A percentile compares a stretch with the other conserved stretches of the same genome.
phyloP scores from a whole-genome alignment of 2,797 vertebrate genomes.

The Galagoides demidoff region DNA sequence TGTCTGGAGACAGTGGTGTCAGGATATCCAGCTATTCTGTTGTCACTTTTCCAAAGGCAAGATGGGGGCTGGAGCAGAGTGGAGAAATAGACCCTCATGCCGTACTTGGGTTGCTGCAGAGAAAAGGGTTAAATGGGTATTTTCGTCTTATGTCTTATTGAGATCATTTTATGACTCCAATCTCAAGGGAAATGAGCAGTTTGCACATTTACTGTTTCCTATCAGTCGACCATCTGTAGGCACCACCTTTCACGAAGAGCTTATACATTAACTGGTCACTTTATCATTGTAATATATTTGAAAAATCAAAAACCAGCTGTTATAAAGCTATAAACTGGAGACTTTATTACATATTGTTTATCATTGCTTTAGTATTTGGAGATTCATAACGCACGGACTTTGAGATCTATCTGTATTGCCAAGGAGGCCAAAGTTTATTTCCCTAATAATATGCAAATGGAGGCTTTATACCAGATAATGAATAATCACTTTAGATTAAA shows the following conservation, averaged over 20 bases:
- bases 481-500: constrained; percentile 88
- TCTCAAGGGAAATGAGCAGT: constrained; percentile 83
- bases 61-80: not conserved
- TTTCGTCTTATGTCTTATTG: constrained; percentile 80
- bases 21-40: not conserved
- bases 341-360: constrained; percentile 86
- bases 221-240: constrained; percentile 87
- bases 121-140: constrained; percentile 66
- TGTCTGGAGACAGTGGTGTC: not conserved
- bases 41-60: not conserved
- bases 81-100: not conserved
- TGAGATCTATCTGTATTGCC: constrained; percentile 80
- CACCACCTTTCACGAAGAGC: constrained; percentile 86
- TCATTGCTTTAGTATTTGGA: constrained; percentile 82
- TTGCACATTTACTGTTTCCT: constrained; percentile 85
- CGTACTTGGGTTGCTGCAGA: not conserved
- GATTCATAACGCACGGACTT: constrained; percentile 79
- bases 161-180: constrained; percentile 82
- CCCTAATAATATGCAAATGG: constrained; percentile 88
- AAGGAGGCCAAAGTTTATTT: constrained; percentile 87
- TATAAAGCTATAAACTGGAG: constrained; percentile 86
- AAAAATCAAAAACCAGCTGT: constrained; percentile 87
- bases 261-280: constrained; percentile 88
- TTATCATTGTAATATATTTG: constrained; percentile 87
- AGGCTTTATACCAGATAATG: constrained; percentile 86